These are phyloP conservation scores for Tokudaia tokunoshimensis DNA, from an alignment of 2,797 vertebrate species.

Conservation along the genomic window DNA sequence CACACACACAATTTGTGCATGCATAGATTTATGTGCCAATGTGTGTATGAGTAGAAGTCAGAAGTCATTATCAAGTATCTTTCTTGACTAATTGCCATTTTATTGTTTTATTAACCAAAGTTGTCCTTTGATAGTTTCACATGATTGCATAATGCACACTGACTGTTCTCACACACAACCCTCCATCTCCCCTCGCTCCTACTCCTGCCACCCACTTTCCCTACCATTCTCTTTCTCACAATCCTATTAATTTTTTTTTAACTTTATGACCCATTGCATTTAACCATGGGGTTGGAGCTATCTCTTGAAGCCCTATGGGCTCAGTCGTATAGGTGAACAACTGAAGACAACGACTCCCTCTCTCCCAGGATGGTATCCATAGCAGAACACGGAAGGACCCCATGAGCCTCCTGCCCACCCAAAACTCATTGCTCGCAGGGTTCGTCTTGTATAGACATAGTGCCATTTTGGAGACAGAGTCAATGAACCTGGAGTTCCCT, in stretches of 20 bases:
- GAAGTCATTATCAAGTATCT: background rate
- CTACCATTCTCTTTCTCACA: background rate
- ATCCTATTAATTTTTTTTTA: background rate
- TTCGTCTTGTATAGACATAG: too few relatives aligned
- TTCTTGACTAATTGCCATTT: background rate
- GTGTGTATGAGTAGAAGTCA: background rate
- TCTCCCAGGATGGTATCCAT: background rate
- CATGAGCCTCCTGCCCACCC: background rate
- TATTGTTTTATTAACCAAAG: background rate
- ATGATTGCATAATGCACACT: background rate
- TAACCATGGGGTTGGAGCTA: too few relatives aligned
- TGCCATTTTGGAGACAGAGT: background rate
- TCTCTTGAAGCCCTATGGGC: background rate
- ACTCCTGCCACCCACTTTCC: too few relatives aligned
- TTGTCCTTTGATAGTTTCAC: background rate
- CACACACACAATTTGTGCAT: background rate
- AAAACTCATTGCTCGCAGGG: background rate
- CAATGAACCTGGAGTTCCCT: background rate
- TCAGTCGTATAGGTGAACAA: background rate
- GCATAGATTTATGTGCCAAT: background rate
- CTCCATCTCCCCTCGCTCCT: fast-evolving
- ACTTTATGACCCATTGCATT: background rate
- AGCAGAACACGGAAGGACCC: background rate
- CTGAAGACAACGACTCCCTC: background rate
- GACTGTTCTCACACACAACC: background rate